Evolutionary conservation across 2,113 vertebrate species (phyloP), one percentile per base, ranked within the genome.

Genomic region (Thunnus thynnus): DNA sequence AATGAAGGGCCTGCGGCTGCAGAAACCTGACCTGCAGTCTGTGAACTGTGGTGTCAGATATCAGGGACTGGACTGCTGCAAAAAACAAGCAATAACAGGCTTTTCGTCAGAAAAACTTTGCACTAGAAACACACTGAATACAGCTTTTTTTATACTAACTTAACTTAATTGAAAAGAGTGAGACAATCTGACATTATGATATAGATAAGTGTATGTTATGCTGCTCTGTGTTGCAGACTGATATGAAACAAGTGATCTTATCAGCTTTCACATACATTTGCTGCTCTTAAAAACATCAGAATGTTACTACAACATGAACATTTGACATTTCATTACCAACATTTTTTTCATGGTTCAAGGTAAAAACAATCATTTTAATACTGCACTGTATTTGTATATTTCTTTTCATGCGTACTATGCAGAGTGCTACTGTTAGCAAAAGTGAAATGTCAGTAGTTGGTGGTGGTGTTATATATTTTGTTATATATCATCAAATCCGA

Each of bases 1-100:
- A 92, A 93, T 90, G 60, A 83, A 93, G 58, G 20, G 67, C 48
- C 70, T 76, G 36, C 4, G 14, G 51, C 62, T 46, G 47, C 27
- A 62, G 91, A 71, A 90, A 87, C 51, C 60, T 60, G 80, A 93
- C 63, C 86, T 58, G 71, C 51, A 71, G 74, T 51, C 72, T 80
- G 76, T 79, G 61, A 80, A 74, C 72, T 75, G 41, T 56, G 85
- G 91, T 85, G 85, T 92, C 86, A 44, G 32, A 18, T 84, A 72
- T 77, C 89, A 84, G 67, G n/a, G 27, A 61, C 60, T 22, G 41
- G 13, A 55, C 57, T 48, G 56, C 47, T 79, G 44, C 72, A 60
- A 57, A 74, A 76, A 78, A 67, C 47, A 60, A 54, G 20, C 32
- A 62, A 66, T 55, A 50, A 61, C 55, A 74, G 0, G 30, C 36